Evolutionary conservation across 2,113 vertebrate species (phyloP).

Genomic region (Dromaius novaehollandiae): DNA sequence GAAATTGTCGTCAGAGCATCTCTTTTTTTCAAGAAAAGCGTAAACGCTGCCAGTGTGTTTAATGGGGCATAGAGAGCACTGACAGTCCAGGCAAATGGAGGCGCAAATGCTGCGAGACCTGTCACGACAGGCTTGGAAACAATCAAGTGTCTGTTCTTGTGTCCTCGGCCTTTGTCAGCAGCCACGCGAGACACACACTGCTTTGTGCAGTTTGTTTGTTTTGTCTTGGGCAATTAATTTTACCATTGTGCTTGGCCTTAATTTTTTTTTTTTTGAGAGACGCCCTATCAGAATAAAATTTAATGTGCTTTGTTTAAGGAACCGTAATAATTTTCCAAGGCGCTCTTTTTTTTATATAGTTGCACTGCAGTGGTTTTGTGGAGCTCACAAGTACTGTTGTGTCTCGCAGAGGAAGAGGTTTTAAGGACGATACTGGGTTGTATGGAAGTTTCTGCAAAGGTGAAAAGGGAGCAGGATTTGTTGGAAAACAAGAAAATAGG

Average conservation of each 20-base stretch:
- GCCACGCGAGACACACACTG: neutral
- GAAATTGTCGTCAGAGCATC: neutral
- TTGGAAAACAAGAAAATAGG: neutral
- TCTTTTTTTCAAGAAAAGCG: neutral
- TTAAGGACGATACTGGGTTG: neutral
- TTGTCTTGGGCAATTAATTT: conserved; percentile 26
- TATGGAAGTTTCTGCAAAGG: neutral
- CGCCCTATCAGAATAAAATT: neutral
- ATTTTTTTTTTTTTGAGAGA: neutral
- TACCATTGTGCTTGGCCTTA: neutral
- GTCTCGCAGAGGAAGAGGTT: neutral
- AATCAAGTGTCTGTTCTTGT: conserved; percentile 37
- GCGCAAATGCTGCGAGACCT: neutral
- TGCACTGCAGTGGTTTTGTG: neutral
- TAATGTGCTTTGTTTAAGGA: neutral
- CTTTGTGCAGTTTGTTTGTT: neutral
- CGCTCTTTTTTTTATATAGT: neutral
- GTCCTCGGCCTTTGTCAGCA: neutral
- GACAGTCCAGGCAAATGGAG: neutral
- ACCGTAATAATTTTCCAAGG: neutral
- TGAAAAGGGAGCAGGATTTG: neutral
- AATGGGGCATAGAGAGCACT: neutral
- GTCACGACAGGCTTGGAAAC: conserved; percentile 4
- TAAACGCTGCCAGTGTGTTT: neutral
- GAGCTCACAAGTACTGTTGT: rapidly evolving